phyloP scores from a whole-genome alignment of 2,797 vertebrate genomes.

The Gadopsis marmoratus region DNA sequence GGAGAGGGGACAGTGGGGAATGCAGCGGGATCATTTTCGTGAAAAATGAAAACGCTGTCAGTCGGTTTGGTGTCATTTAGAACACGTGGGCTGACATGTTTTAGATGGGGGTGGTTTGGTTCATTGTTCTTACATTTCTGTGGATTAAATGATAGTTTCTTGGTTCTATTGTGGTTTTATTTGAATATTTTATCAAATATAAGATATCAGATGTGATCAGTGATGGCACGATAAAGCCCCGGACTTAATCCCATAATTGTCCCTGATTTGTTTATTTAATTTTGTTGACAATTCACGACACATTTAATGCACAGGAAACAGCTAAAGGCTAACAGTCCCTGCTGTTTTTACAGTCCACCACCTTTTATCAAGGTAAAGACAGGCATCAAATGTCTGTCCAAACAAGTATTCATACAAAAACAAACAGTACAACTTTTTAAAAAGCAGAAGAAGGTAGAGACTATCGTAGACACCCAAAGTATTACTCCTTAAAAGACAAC shows the following conservation, averaged over 20 bases:
- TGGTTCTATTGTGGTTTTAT: background rate
- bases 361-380: background rate
- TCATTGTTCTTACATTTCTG: background rate
- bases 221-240: background rate
- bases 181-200: background rate
- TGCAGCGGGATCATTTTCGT: background rate
- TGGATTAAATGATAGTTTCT: background rate
- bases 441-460: background rate
- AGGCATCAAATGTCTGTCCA: background rate
- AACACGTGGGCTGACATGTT: slow-evolving; percentile 8
- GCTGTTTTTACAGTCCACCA: background rate
- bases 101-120: background rate
- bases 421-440: background rate
- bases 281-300: background rate
- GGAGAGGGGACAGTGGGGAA: slow-evolving; percentile 21
- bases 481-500: background rate
- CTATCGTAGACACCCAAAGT: background rate
- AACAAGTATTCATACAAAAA: background rate
- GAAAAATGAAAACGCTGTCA: slow-evolving; percentile 20
- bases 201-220: background rate
- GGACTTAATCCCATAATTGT: background rate
- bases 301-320: background rate
- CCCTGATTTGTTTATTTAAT: background rate
- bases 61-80: slow-evolving; percentile 19
- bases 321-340: background rate